Percentiles rank a stretch among this genome's conserved stretches.
Evolutionary conservation across 2,797 vertebrate species (phyloP).

Genomic region (Hyperoplus lanceolatus): DNA sequence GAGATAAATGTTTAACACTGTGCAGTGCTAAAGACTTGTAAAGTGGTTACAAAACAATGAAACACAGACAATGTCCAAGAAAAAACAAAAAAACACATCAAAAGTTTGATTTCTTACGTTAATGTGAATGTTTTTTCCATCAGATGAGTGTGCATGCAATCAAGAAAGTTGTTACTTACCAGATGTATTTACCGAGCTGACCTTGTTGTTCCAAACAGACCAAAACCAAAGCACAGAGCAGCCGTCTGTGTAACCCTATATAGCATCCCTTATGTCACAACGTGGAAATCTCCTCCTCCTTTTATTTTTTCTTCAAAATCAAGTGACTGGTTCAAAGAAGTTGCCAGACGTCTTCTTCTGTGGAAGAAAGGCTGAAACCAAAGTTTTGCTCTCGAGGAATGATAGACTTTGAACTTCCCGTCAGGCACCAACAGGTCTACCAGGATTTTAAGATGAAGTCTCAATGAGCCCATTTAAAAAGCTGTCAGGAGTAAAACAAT

Average conservation of each 20-base stretch:
- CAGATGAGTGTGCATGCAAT: neutral
- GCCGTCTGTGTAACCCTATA: neutral
- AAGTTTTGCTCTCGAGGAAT: neutral
- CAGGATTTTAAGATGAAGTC: too few relatives aligned
- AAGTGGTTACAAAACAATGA: neutral
- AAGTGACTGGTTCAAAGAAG: neutral
- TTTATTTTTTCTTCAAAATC: neutral
- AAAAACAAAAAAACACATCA: too few relatives aligned
- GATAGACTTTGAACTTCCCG: neutral
- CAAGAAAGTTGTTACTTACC: constrained; percentile 44
- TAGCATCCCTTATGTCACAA: neutral
- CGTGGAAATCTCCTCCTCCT: neutral
- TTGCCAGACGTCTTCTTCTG: constrained; percentile 13
- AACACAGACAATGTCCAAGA: neutral
- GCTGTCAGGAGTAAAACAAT: neutral
- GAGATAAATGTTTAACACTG: neutral
- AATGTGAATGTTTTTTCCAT: neutral
- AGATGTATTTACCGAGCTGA: neutral
- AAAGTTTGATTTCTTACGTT: neutral
- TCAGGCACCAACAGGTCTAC: neutral
- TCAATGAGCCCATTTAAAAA: too few relatives aligned
- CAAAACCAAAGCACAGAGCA: neutral
- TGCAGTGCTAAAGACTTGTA: neutral
- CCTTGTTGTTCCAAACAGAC: neutral
- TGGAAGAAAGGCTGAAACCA: neutral